Percentiles rank a stretch among this genome's conserved stretches.
These are phyloP conservation scores for Macropus fuliginosus DNA, from an alignment of 2,797 vertebrate genomes.

Conservation along the genomic window DNA sequence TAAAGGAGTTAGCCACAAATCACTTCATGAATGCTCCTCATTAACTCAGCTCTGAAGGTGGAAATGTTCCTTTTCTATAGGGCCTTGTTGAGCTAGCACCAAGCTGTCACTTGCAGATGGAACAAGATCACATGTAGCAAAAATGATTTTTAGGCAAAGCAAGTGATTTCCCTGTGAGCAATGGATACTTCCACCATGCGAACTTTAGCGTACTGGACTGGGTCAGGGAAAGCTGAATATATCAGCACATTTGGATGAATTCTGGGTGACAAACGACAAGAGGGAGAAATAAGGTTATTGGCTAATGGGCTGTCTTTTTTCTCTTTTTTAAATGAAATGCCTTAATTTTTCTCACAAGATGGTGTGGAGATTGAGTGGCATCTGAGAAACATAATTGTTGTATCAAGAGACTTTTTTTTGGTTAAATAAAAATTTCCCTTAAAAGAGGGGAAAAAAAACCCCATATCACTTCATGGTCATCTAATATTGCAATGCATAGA, in stretches of 20 bases:
- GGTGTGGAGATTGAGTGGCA: conserved; percentile 61
- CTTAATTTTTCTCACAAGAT: conserved; percentile 51
- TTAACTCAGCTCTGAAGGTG: background rate
- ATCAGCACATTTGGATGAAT: background rate
- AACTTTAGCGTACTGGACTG: conserved; percentile 30
- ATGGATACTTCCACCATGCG: background rate
- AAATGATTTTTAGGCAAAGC: conserved; percentile 54
- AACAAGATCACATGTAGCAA: conserved; percentile 42
- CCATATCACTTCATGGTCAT: background rate
- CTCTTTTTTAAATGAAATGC: conserved; percentile 10
- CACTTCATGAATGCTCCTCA: background rate
- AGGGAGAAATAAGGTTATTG: conserved; percentile 26
- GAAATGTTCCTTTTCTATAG: background rate
- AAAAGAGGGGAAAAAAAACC: conserved; percentile 61
- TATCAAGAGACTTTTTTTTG: conserved; percentile 30
- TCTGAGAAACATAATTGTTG: conserved; percentile 72
- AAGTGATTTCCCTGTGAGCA: conserved; percentile 21
- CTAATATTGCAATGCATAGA: background rate
- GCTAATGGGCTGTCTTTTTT: background rate
- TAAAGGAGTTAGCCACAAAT: background rate
- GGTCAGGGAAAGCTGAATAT: background rate
- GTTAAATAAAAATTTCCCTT: conserved; percentile 82
- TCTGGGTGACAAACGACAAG: background rate
- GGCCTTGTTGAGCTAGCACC: background rate
- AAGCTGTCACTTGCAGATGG: background rate